These are phyloP conservation scores for Dasyornis broadbenti DNA, from an alignment of 2,113 vertebrate genomes.

Conservation along the genomic window DNA sequence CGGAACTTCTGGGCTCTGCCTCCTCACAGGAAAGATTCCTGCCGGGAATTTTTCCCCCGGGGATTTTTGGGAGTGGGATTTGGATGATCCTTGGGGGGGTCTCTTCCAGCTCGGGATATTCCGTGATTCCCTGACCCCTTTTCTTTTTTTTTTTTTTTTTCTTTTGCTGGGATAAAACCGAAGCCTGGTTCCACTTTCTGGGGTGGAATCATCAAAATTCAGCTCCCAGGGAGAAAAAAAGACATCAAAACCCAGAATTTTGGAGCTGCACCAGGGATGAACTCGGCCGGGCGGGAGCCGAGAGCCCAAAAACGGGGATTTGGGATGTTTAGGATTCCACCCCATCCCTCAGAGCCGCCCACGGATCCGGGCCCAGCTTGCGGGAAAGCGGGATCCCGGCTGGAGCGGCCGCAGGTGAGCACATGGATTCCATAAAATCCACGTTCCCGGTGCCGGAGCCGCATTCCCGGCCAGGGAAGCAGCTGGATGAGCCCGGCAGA, in stretches of 20 bases:
- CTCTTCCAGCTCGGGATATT: neutral
- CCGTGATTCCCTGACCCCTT: accelerated
- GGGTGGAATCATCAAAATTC: neutral
- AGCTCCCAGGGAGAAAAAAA: neutral
- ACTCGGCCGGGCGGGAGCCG: neutral
- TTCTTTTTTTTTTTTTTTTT: too few species aligned
- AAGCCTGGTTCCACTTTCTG: neutral
- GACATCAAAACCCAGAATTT: neutral
- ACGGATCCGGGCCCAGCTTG: neutral
- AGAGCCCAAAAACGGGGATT: accelerated
- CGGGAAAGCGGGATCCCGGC: neutral
- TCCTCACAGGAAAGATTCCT: neutral
- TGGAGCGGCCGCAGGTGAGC: neutral
- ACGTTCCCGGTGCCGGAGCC: neutral
- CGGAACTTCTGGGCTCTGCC: neutral
- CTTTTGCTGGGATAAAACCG: accelerated
- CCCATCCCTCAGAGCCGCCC: neutral
- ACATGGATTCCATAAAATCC: neutral
- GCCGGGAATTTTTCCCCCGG: neutral
- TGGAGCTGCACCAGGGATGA: neutral
- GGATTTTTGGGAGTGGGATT: neutral
- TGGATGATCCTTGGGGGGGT: too few species aligned
- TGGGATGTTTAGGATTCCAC: neutral
- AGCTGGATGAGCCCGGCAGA: constrained; percentile 66
- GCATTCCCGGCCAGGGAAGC: constrained; percentile 36